Conservation (phyloP, 2,797 vertebrate genomes). For the Hyperoplus lanceolatus region DNA sequence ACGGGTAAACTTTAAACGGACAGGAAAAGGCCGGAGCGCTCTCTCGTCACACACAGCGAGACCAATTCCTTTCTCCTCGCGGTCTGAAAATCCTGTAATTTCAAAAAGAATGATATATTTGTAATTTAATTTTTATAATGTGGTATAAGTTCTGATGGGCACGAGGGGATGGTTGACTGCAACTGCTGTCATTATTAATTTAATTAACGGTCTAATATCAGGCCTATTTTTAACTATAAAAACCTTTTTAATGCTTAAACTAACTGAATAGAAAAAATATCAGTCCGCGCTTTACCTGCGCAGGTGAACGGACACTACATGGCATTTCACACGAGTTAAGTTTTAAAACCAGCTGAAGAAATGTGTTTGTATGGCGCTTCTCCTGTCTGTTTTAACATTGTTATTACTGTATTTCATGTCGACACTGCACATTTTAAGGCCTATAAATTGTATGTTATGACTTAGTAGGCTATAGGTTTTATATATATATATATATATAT, state of each 20-base stretch:
- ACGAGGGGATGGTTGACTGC: neutral
- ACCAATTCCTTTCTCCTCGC: slow-evolving; percentile 61
- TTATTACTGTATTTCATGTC: no score
- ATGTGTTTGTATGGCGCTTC: no score
- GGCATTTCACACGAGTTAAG: no score
- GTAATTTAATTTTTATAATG: neutral
- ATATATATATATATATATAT: no score
- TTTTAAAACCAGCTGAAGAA: no score
- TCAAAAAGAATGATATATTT: slow-evolving; percentile 10
- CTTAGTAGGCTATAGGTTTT: no score
- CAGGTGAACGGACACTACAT: no score
- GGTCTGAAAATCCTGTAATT: neutral
- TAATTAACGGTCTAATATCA: neutral
- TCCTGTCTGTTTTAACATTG: no score
- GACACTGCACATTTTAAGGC: no score
- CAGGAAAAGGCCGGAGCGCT: slow-evolving; percentile 22
- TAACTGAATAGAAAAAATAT: no score
- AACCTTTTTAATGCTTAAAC: neutral
- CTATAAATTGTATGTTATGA: no score
- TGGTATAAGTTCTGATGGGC: neutral
- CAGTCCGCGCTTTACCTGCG: no score
- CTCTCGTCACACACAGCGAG: slow-evolving; percentile 48
- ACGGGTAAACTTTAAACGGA: slow-evolving; percentile 39
- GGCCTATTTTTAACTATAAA: neutral
- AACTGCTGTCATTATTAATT: neutral